Base-by-base conservation (phyloP, 2,797 vertebrate genomes). In the Meriones psammophilus region DNA sequence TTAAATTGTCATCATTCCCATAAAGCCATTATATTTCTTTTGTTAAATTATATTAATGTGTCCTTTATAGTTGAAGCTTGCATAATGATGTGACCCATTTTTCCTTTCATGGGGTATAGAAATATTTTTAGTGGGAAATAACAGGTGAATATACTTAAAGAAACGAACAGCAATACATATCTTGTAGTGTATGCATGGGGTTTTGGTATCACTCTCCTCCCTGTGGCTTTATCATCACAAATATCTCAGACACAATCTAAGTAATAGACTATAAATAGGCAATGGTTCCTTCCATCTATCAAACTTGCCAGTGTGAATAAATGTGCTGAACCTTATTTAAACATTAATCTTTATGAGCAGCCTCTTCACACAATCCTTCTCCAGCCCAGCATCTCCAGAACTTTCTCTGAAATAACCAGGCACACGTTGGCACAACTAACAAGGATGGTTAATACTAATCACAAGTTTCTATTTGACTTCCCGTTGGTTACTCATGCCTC, bases 211-310 rank as follows among this genome's bases (percentile, higher is more conserved):
- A 73, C 76, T 92, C 7, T 15, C 33, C 15, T 96, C 80, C 92
- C 80, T 89, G 77, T 96, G 86, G 76, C 76, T 97, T 96, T 95
- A 89, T 92, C 81, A 92, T 92, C 74, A 95, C 89, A 96, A 92
- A 96, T 91, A 94, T 91, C 90, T 97, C 84, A 95, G 93, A 94
- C 87, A 94, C 33, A 66, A 85, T 89, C 88, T 96, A 92, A 97
- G 97, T 97, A 96, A 97, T 97, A 98, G 95, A 96, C 94, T 87
- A 97, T 64, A 97, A 85, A 66, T 56, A 89, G 24, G 33, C 76
- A 87, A 56, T 46, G 28, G 60, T 92, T 95, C 79, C 33, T 94
- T 93, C 93, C 80, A 92, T 96, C 92, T 97, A 56, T 85, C 85
- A 97, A 91, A 91, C 91, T 79, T 92, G 46, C 80, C 93, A 84